These are phyloP conservation scores for Pitta sordida DNA, from an alignment of 2,113 vertebrate species.

Conservation along the genomic window DNA sequence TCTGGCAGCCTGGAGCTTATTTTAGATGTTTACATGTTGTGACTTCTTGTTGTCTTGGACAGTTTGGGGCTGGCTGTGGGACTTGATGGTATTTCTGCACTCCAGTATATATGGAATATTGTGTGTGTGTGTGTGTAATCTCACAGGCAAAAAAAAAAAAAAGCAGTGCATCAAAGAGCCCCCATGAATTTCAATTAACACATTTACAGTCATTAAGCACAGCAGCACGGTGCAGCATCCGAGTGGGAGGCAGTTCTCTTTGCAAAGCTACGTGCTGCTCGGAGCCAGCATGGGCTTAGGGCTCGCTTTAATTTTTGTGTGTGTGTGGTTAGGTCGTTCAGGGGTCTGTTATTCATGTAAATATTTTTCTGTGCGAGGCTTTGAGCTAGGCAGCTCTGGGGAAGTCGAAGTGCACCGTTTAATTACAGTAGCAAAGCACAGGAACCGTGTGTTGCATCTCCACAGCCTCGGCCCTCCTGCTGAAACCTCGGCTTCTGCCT, in stretches of 20 bases:
- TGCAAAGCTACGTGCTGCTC: conserved; percentile 13
- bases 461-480: neutral
- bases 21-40: neutral
- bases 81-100: neutral
- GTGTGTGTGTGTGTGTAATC: neutral
- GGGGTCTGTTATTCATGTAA: conserved; percentile 26
- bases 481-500: neutral
- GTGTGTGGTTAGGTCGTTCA: neutral
- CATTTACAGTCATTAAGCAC: conserved; percentile 58
- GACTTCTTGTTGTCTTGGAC: neutral
- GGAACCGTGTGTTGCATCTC: accelerated
- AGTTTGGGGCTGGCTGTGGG: neutral
- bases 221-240: neutral
- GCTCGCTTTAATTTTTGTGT: neutral
- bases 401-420: neutral
- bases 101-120: neutral
- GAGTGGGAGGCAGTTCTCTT: conserved; percentile 45
- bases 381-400: neutral
- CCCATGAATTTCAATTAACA: conserved; percentile 58
- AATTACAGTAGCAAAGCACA: neutral
- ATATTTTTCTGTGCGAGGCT: conserved; percentile 19
- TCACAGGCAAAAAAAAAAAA: neutral
- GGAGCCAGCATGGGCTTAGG: conserved; percentile 29
- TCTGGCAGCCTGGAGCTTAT: neutral
- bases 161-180: neutral